Evolutionary conservation across 2,113 vertebrate species (phyloP), one percentile per base, ranked within the genome.

Genomic region (Vimba vimba): DNA sequence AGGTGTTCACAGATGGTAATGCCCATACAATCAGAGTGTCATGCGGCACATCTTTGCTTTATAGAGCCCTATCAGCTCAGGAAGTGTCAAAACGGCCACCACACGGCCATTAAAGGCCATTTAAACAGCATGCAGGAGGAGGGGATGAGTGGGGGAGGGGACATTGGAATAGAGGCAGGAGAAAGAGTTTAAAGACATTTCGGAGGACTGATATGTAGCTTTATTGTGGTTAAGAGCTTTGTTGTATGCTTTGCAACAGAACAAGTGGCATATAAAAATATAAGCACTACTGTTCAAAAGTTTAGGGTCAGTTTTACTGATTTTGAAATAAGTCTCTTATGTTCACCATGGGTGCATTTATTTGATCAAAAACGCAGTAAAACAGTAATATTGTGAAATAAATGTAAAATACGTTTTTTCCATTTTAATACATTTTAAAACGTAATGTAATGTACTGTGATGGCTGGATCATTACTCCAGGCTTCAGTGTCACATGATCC

Each of bases 61-160:
- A 97, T 96, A 93, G 95, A 96, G 88, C 84, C 94, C 75, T 95
- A 96, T 95, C 95, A 95, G 94, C 94, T 94, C 95, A 96, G 96
- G 96, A 97, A 97, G 96, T 96, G 96, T 96, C 96, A 87, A 89
- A 87, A 79, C 69, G 17, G 84, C 83, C 88, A 89, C 84, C 76
- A 79, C 75, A 89, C 93, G 75, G 96, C 95, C 95, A 96, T 97
- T 96, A 96, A 85, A 94, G 94, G 92, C 91, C 95, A 94, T 95
- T 82, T 45, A 91, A 94, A 94, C 93, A 94, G 94, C 75, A 77
- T 33, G 75, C 47, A 55, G 15, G n/a, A 66, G 80, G 79, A 33
- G 62, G 73, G 64, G 66, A 92, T 94, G 91, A 88, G 45, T 3
- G 73, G 90, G 90, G 94, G 92, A 92, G 94, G 92, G 92, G 89